Conservation (phyloP, 2,113 vertebrate species). For the Daphoenositta chrysoptera region DNA sequence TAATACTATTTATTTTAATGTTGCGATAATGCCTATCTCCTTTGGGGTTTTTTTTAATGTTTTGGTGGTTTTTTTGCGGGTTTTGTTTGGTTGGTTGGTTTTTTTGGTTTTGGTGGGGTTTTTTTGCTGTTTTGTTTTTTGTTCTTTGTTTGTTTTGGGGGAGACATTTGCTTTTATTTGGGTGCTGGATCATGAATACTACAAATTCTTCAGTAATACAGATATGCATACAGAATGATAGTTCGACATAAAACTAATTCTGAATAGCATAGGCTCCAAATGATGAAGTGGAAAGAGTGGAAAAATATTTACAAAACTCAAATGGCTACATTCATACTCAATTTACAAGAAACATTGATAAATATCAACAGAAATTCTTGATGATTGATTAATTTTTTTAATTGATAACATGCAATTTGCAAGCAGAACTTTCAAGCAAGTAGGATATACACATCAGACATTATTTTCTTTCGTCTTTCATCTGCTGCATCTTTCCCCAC, state of each 20-base stretch:
- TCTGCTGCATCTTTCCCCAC: background rate
- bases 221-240: background rate
- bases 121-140: no score
- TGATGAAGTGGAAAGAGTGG: background rate
- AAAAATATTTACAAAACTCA: background rate
- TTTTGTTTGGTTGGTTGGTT: no score
- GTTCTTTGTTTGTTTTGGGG: background rate
- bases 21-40: background rate
- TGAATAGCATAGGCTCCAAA: background rate
- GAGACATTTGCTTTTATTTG: background rate
- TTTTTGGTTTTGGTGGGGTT: no score
- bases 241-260: background rate
- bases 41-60: background rate
- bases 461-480: background rate
- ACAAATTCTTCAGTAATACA: background rate
- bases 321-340: background rate
- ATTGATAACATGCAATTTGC: background rate
- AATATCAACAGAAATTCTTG: background rate
- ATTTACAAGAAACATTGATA: background rate
- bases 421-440: background rate
- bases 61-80: no score
- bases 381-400: background rate
- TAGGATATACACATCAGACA: background rate
- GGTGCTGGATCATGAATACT: background rate
- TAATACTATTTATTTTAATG: background rate